A percentile compares a stretch with the other conserved stretches of the same genome.
Evolutionary conservation across 92 coral and sea anemone genomes (phyloP).

Genomic region (Heteractis magnifica): DNA sequence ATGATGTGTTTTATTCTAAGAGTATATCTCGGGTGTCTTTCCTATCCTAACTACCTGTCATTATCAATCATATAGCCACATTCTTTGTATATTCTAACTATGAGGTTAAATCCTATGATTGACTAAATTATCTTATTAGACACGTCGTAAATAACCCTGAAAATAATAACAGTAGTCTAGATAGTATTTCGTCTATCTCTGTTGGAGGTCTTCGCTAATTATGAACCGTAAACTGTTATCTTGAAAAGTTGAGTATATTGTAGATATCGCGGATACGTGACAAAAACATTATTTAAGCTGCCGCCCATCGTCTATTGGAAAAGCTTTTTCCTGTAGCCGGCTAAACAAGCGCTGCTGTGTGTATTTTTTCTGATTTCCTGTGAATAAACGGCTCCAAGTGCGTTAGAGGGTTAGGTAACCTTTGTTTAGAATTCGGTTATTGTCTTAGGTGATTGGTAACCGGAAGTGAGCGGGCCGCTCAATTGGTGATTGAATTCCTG

Average conservation of each 20-base stretch:
- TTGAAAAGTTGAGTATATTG: not conserved
- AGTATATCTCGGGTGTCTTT: not conserved
- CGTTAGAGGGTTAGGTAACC: conserved; percentile 4
- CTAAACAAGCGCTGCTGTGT: conserved; percentile 12
- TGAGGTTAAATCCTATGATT: not conserved
- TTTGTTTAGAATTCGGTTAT: conserved; percentile 9
- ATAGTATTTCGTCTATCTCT: conserved; percentile 19
- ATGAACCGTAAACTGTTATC: conserved; percentile 10
- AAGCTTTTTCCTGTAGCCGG: conserved; percentile 10
- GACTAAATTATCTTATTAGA: conserved; percentile 26
- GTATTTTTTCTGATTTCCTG: conserved; percentile 28
- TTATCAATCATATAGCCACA: not conserved
- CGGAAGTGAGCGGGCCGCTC: conserved; percentile 59
- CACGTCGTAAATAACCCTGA: conserved; percentile 14
- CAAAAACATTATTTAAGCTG: not conserved
- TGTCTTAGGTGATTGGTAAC: conserved; percentile 23
- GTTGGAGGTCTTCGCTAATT: conserved; percentile 26
- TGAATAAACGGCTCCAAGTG: conserved; percentile 5
- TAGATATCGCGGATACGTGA: conserved; percentile 11
- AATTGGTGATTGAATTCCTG: conserved; percentile 56
- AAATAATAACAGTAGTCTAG: conserved; percentile 8
- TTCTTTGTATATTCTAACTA: not conserved
- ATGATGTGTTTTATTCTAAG: not conserved
- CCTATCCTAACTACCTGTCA: not conserved
- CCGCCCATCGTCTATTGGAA: conserved; percentile 11